These are phyloP conservation scores for Sebastes hubbsi DNA, from an alignment of 2,797 vertebrate genomes.

Conservation along the genomic window DNA sequence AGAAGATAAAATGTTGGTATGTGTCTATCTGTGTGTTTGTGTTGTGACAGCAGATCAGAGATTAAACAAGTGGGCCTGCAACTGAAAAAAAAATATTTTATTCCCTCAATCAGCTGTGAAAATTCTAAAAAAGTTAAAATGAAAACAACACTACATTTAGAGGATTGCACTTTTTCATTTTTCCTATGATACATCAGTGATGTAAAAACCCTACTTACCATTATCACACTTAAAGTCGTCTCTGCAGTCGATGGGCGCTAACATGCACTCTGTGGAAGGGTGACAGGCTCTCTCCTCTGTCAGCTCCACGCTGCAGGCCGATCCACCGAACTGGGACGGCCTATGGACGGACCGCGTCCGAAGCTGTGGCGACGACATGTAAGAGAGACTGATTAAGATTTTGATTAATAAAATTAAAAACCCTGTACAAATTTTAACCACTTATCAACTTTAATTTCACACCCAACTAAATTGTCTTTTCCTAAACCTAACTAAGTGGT, in stretches of 20 bases:
- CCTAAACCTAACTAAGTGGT: too few species aligned
- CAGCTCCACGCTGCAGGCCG: slow-evolving; percentile 80
- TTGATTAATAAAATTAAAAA: not conserved
- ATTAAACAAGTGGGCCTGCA: not conserved
- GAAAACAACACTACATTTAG: fast-evolving
- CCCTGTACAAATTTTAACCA: not conserved
- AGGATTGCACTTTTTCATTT: not conserved
- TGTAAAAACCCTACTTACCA: slow-evolving; percentile 71
- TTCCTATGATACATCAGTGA: fast-evolving
- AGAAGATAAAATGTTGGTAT: not conserved
- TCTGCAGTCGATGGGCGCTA: slow-evolving; percentile 84
- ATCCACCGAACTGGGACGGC: slow-evolving; percentile 91
- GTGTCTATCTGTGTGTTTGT: not conserved
- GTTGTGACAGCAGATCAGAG: not conserved
- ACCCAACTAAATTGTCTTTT: too few species aligned
- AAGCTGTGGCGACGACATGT: slow-evolving; percentile 75
- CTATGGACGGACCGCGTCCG: slow-evolving; percentile 79
- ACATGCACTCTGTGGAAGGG: slow-evolving; percentile 85
- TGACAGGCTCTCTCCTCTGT: slow-evolving; percentile 83
- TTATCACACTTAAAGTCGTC: slow-evolving; percentile 89
- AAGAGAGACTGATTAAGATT: not conserved
- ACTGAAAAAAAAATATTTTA: not conserved
- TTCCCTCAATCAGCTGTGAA: not conserved
- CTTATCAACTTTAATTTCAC: not conserved
- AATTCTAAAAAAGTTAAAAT: not conserved